Conservation (phyloP, 2,888 invertebrate species). For the Dynastes maya region DNA sequence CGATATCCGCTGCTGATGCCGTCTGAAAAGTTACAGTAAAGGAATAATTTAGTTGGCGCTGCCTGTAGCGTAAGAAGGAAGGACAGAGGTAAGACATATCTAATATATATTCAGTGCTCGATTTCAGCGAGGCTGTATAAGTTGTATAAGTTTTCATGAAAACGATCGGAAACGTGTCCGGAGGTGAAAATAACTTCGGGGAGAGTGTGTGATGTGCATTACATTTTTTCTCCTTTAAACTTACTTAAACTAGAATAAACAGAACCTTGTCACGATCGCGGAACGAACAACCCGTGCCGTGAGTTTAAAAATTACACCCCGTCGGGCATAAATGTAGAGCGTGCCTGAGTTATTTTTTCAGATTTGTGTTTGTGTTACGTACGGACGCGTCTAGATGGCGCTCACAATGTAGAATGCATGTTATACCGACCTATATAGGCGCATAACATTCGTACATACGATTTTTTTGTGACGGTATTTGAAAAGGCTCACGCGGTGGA, state of each 20-base stretch:
- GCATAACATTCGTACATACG: not conserved
- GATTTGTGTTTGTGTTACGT: constrained; percentile 30
- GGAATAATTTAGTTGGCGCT: not conserved
- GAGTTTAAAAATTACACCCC: constrained; percentile 42
- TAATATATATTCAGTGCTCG: constrained; percentile 50
- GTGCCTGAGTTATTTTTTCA: constrained; percentile 33
- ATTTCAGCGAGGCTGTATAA: constrained; percentile 44
- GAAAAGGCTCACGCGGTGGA: not conserved
- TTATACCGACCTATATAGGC: not conserved
- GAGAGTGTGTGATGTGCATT: constrained; percentile 46
- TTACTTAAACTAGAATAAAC: constrained; percentile 48
- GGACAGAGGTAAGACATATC: constrained; percentile 18
- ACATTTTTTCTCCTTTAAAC: constrained; percentile 48
- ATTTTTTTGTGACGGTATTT: not conserved
- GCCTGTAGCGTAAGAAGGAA: not conserved
- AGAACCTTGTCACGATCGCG: constrained; percentile 45
- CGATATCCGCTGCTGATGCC: too few relatives aligned
- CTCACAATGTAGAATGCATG: not conserved
- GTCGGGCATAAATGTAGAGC: not conserved
- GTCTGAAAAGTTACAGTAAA: not conserved
- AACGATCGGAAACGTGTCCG: constrained; percentile 52
- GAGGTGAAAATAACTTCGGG: constrained; percentile 49
- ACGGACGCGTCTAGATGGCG: not conserved
- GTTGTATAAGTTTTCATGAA: constrained; percentile 54
- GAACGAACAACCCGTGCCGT: constrained; percentile 40